Percentiles rank a stretch among this genome's conserved stretches.
Conservation (phyloP, 2,113 vertebrate genomes). For the Pseudorhombus dupliciocellatus region DNA sequence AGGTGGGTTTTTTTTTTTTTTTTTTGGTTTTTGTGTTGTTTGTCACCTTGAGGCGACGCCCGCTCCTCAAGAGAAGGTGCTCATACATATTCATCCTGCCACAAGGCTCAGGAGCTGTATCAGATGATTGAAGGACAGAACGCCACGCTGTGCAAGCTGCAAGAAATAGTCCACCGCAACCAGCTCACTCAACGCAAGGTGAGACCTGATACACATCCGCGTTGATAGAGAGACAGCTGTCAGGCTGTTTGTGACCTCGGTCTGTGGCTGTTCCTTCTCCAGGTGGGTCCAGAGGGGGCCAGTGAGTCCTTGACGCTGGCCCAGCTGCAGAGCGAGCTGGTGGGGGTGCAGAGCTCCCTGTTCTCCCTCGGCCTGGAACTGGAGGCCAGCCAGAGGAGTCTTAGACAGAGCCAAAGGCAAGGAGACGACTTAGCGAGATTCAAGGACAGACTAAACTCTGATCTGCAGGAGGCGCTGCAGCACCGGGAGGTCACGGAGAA, state of each 20-base stretch:
- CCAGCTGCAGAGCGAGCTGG: slow-evolving; percentile 84
- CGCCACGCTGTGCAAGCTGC: slow-evolving; percentile 88
- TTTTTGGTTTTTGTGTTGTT: neutral
- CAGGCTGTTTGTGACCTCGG: slow-evolving; percentile 11
- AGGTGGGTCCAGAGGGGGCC: slow-evolving; percentile 69
- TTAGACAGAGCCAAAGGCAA: slow-evolving; percentile 85
- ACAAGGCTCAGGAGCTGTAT: slow-evolving; percentile 89
- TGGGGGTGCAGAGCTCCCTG: slow-evolving; percentile 86
- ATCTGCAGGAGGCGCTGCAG: slow-evolving; percentile 84
- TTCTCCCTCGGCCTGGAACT: slow-evolving; percentile 91
- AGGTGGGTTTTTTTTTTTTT: slow-evolving; percentile 86
- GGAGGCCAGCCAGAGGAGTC: slow-evolving; percentile 84
- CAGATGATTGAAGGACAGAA: slow-evolving; percentile 90
- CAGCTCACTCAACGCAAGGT: slow-evolving; percentile 86
- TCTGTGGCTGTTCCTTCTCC: slow-evolving; percentile 12
- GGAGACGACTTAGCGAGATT: slow-evolving; percentile 81
- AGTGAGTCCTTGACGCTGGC: slow-evolving; percentile 54
- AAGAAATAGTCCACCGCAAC: slow-evolving; percentile 86
- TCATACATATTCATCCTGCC: slow-evolving; percentile 3
- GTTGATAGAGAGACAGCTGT: neutral
- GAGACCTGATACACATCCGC: slow-evolving; percentile 15
- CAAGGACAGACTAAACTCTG: slow-evolving; percentile 81
- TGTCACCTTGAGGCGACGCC: neutral
- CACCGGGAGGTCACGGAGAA: slow-evolving; percentile 88
- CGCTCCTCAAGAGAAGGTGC: neutral